These are phyloP conservation scores for Euclidia mi DNA, from an alignment of 2,888 invertebrate species.

Conservation along the genomic window DNA sequence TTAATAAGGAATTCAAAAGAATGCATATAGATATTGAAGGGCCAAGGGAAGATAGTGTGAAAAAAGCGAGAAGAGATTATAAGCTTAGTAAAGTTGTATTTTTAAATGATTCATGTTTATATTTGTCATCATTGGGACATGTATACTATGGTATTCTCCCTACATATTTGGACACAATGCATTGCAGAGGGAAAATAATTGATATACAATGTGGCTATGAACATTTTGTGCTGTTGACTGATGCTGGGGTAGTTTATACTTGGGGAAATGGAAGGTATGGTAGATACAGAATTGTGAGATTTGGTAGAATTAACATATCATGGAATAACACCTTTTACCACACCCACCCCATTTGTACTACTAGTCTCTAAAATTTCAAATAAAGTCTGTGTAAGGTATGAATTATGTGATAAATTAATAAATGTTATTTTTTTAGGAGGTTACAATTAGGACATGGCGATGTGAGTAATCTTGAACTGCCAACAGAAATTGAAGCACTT, in stretches of 20 bases:
- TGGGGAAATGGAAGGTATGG: slow-evolving; percentile 95
- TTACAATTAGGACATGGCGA: slow-evolving; percentile 96
- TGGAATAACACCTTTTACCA: too few species aligned
- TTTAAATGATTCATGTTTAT: slow-evolving; percentile 67
- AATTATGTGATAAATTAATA: too few species aligned
- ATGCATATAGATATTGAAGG: slow-evolving; percentile 63
- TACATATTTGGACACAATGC: slow-evolving; percentile 89
- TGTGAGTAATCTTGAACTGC: slow-evolving; percentile 91
- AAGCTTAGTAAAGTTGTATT: slow-evolving; percentile 64
- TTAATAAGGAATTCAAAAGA: slow-evolving; percentile 58
- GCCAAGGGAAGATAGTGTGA: slow-evolving; percentile 54
- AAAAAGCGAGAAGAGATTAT: slow-evolving; percentile 59
- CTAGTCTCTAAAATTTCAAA: too few species aligned
- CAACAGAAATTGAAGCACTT: slow-evolving; percentile 92
- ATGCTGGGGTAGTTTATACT: slow-evolving; percentile 93
- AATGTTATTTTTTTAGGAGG: slow-evolving; percentile 90
- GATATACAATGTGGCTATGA: slow-evolving; percentile 95
- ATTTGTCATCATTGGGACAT: slow-evolving; percentile 68
- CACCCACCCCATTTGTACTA: too few species aligned
- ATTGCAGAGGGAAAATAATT: slow-evolving; percentile 86
- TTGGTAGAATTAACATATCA: too few species aligned
- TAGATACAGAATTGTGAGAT: too few species aligned
- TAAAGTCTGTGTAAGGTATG: too few species aligned
- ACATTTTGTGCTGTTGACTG: slow-evolving; percentile 93
- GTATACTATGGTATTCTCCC: slow-evolving; percentile 91